Conservation (phyloP, 2,113 vertebrate genomes). For the Datnioides undecimradiatus region DNA sequence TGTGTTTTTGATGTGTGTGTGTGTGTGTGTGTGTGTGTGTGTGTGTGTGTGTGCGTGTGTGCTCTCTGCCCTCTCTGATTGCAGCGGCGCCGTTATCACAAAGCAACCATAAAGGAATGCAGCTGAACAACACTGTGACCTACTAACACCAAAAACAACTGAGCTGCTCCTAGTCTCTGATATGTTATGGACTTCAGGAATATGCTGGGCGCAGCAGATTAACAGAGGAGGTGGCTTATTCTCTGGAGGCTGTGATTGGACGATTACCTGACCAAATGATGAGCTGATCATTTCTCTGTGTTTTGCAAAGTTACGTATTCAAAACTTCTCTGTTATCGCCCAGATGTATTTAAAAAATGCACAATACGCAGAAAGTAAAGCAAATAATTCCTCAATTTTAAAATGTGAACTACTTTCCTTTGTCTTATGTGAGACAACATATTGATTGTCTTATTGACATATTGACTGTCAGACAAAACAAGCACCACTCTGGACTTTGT, state of each 20-base stretch:
- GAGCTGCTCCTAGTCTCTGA: too few species aligned
- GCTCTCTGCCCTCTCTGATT: conserved; percentile 6
- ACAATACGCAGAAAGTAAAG: not conserved
- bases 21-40: not conserved
- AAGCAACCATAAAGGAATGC: conserved; percentile 27
- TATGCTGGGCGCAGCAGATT: not conserved
- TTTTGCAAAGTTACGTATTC: not conserved
- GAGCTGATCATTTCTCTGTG: not conserved
- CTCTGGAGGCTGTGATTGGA: not conserved
- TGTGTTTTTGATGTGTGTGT: not conserved
- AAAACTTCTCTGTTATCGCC: not conserved
- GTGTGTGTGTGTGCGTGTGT: not conserved
- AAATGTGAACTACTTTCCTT: not conserved
- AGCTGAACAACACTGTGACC: conserved; percentile 47
- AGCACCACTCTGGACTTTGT: not conserved
- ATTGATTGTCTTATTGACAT: not conserved
- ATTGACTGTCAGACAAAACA: not conserved
- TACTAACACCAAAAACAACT: conserved; percentile 45
- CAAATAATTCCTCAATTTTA: not conserved
- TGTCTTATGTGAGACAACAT: not conserved
- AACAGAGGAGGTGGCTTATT: not conserved
- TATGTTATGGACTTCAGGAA: too few species aligned
- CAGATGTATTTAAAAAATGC: too few species aligned
- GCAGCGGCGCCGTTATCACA: not conserved
- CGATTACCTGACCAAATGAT: not conserved